These are phyloP conservation scores for Nibea albiflora DNA, from an alignment of 2,113 vertebrate genomes.

Conservation along the genomic window DNA sequence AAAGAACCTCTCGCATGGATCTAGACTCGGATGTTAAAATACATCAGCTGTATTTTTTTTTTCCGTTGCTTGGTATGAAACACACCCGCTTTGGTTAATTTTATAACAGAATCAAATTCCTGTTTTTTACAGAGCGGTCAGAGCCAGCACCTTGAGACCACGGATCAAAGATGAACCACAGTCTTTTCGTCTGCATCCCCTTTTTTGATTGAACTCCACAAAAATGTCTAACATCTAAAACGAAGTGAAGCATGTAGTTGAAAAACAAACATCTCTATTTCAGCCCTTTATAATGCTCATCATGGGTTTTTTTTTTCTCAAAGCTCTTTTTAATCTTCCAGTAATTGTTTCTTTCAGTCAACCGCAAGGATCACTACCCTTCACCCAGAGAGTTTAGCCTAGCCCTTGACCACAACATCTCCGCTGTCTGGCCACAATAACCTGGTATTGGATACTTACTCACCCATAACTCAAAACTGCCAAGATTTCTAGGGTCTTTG, in stretches of 20 bases:
- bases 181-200: slow-evolving; percentile 67
- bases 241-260: slow-evolving; percentile 57
- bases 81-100: slow-evolving; percentile 61
- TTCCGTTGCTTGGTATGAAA: slow-evolving; percentile 49
- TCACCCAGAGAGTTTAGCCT: slow-evolving; percentile 70
- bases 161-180: slow-evolving; percentile 77
- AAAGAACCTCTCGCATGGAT: not conserved
- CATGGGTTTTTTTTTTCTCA: slow-evolving; percentile 54
- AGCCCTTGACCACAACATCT: slow-evolving; percentile 76
- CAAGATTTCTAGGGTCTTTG: slow-evolving; percentile 64
- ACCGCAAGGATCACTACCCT: slow-evolving; percentile 70
- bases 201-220: slow-evolving; percentile 69
- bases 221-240: slow-evolving; percentile 77
- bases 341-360: slow-evolving; percentile 79
- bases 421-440: slow-evolving; percentile 80
- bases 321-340: slow-evolving; percentile 76
- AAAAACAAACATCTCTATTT: slow-evolving; percentile 82
- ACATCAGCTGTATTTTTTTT: not conserved
- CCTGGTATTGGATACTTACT: slow-evolving; percentile 66
- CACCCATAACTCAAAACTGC: slow-evolving; percentile 57
- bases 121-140: slow-evolving; percentile 48
- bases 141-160: slow-evolving; percentile 70
- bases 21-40: slow-evolving; percentile 8
- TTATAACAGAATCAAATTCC: slow-evolving; percentile 55
- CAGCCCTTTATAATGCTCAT: slow-evolving; percentile 68